phyloP scores from a whole-genome alignment of 2,797 vertebrate species.

The Bucorvus abyssinicus region DNA sequence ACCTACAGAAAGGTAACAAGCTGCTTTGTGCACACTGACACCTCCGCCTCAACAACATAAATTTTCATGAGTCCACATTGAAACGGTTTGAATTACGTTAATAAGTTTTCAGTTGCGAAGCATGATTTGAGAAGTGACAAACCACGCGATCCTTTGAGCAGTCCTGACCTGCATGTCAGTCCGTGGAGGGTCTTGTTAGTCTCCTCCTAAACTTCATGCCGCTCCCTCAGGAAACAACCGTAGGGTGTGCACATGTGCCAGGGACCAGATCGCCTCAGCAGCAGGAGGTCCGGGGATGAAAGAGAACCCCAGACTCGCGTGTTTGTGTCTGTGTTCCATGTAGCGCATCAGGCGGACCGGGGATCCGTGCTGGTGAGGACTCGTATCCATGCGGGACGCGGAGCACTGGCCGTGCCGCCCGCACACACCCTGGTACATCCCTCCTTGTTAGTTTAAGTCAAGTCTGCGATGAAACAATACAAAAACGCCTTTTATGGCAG shows the following conservation, averaged over 20 bases:
- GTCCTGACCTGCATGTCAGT: not conserved
- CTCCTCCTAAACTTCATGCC: not conserved
- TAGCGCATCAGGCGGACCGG: not conserved
- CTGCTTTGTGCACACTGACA: not conserved
- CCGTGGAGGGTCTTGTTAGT: not conserved
- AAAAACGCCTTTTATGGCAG: not conserved
- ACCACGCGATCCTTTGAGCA: not conserved
- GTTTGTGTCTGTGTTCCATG: not conserved
- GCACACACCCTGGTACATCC: not conserved
- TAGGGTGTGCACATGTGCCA: not conserved
- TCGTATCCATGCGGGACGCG: not conserved
- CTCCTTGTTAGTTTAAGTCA: not conserved
- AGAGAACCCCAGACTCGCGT: not conserved
- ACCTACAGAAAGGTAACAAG: not conserved
- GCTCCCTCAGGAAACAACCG: not conserved
- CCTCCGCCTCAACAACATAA: not conserved
- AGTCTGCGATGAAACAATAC: not conserved
- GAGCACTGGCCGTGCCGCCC: not conserved
- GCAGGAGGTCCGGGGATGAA: not conserved
- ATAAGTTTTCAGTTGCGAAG: not conserved
- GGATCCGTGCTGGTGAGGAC: not conserved
- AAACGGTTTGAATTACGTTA: not conserved
- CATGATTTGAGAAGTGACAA: not conserved
- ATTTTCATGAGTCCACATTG: not conserved
- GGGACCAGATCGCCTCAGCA: not conserved